These are phyloP conservation scores for Grammomys surdaster DNA, from an alignment of 2,113 vertebrate genomes.

Conservation along the genomic window DNA sequence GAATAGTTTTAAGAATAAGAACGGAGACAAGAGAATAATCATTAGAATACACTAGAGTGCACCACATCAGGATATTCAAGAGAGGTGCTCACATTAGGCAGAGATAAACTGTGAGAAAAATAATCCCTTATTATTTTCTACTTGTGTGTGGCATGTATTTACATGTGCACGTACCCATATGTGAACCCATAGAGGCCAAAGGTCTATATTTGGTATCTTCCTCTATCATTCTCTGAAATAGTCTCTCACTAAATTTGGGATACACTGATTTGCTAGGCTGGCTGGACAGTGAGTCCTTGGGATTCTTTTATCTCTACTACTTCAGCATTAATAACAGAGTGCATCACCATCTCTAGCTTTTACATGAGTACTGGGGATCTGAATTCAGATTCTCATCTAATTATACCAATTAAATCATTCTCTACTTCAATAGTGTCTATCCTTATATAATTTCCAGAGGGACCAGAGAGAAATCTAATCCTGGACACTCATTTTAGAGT, in stretches of 20 bases:
- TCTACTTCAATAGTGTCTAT: not conserved
- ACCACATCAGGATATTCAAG: not conserved
- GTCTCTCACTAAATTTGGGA: not conserved
- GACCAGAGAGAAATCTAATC: not conserved
- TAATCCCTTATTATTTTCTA: not conserved
- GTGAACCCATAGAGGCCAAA: too few species aligned
- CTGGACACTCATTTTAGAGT: not conserved
- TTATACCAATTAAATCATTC: not conserved
- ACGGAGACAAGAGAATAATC: not conserved
- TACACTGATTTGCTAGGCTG: not conserved
- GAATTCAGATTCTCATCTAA: not conserved
- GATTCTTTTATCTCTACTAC: not conserved
- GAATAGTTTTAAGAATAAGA: slow-evolving; percentile 12
- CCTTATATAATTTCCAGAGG: not conserved
- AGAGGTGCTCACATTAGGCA: not conserved
- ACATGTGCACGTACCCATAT: not conserved
- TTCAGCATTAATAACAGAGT: not conserved
- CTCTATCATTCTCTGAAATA: not conserved
- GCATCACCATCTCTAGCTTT: not conserved
- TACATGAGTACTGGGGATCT: too few species aligned
- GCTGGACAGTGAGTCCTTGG: not conserved
- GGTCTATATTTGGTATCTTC: not conserved
- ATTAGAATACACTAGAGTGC: not conserved
- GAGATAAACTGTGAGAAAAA: not conserved
- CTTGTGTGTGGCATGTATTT: not conserved